Percentiles rank a stretch among this genome's conserved stretches.
These are phyloP conservation scores for Drosophila robusta DNA, from an alignment of 2,888 invertebrate genomes.

Conservation along the genomic window DNA sequence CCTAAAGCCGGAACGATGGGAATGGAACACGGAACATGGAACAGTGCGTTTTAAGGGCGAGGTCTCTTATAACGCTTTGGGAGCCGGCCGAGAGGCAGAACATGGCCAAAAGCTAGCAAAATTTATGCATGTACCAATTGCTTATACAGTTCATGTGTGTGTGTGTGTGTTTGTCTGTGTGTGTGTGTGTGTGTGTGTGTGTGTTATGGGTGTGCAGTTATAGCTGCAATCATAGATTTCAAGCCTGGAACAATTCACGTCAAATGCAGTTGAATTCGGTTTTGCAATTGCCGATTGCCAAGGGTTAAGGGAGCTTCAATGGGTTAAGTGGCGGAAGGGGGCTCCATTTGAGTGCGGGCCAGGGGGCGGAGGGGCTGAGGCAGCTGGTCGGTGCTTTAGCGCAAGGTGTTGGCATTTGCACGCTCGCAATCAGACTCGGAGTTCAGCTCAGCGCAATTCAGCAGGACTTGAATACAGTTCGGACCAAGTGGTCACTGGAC, in stretches of 20 bases:
- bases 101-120: slow-evolving; percentile 45
- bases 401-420: slow-evolving; percentile 75
- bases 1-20: slow-evolving; percentile 20
- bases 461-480: slow-evolving; percentile 2
- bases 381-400: not conserved
- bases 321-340: slow-evolving; percentile 2
- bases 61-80: slow-evolving; percentile 4
- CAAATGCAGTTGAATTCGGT: slow-evolving; percentile 73
- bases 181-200: slow-evolving; percentile 20
- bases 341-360: too few species aligned
- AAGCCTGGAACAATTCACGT: slow-evolving; percentile 75
- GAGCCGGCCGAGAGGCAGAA: slow-evolving; percentile 28
- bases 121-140: slow-evolving; percentile 70
- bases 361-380: not conserved
- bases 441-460: slow-evolving; percentile 2
- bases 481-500: slow-evolving; percentile 13
- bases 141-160: slow-evolving; percentile 28
- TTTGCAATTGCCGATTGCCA: slow-evolving; percentile 60
- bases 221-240: slow-evolving; percentile 78
- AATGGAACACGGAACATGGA: slow-evolving; percentile 26
- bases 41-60: slow-evolving; percentile 19
- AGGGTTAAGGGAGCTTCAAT: slow-evolving; percentile 26
- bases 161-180: slow-evolving; percentile 4
- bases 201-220: slow-evolving; percentile 42
- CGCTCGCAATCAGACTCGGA: slow-evolving; percentile 57